Evolutionary conservation across 2,113 vertebrate genomes (phyloP).

Genomic region (Takifugu flavidus): DNA sequence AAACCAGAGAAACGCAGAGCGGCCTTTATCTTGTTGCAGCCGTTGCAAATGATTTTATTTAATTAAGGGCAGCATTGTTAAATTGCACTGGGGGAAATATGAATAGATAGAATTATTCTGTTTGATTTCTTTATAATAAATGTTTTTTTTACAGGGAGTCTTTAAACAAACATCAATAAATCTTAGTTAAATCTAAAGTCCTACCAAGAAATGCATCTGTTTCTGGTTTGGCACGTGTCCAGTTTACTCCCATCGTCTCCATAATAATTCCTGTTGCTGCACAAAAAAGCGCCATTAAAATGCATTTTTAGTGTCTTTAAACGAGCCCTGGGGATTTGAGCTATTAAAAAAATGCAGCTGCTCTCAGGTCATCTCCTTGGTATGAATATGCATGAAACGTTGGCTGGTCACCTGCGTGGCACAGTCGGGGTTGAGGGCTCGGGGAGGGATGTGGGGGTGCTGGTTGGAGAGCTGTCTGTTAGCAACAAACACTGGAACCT

Average conservation of each 20-base stretch:
- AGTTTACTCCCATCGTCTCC: not conserved
- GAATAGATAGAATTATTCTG: no score
- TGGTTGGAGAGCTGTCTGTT: slow-evolving; percentile 43
- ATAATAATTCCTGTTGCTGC: not conserved
- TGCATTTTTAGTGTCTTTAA: slow-evolving; percentile 1
- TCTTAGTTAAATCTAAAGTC: no score
- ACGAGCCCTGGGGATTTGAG: slow-evolving; percentile 26
- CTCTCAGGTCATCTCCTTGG: slow-evolving; percentile 26
- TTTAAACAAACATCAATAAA: no score
- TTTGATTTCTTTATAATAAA: no score
- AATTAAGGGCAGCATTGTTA: no score
- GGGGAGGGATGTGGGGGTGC: slow-evolving; percentile 32
- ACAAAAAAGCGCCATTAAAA: not conserved
- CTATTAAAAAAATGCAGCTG: slow-evolving; percentile 37
- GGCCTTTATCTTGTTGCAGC: not conserved
- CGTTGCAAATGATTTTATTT: no score
- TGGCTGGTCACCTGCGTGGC: slow-evolving; percentile 52
- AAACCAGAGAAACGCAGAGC: slow-evolving; percentile 43
- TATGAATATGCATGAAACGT: slow-evolving; percentile 68
- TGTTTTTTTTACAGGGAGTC: no score
- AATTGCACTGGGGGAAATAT: no score
- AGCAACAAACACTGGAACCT: slow-evolving; percentile 23
- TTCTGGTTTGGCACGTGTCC: not conserved
- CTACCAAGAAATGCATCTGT: no score
- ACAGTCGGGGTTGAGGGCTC: slow-evolving; percentile 48